These are phyloP conservation scores for Rhyacichthys aspro DNA, from an alignment of 2,797 vertebrate species.

Conservation along the genomic window DNA sequence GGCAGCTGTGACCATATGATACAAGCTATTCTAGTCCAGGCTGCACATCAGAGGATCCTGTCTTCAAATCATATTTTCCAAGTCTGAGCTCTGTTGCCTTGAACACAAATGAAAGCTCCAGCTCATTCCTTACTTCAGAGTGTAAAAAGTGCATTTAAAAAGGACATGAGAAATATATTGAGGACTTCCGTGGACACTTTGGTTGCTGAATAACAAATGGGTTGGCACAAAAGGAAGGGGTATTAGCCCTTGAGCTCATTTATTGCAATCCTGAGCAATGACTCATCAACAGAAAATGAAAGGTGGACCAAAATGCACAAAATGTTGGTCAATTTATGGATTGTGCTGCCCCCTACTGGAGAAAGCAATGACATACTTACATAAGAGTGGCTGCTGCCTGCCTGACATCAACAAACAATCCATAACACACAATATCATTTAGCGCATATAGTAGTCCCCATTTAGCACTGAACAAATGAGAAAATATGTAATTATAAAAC, in stretches of 20 bases:
- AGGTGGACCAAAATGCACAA: slow-evolving; percentile 22
- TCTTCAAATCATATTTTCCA: slow-evolving; percentile 25
- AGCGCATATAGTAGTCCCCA: too few species aligned
- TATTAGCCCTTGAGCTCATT: slow-evolving; percentile 50
- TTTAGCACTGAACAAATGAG: slow-evolving; percentile 29
- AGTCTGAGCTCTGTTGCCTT: background rate
- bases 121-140: background rate
- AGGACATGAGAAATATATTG: slow-evolving; percentile 20
- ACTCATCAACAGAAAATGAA: slow-evolving; percentile 66
- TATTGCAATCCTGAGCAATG: slow-evolving; percentile 57
- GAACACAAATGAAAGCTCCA: slow-evolving; percentile 7
- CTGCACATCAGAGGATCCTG: slow-evolving; percentile 23
- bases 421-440: too few species aligned
- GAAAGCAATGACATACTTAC: slow-evolving; percentile 8
- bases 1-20: slow-evolving; percentile 23
- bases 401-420: too few species aligned
- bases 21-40: slow-evolving; percentile 16
- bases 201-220: slow-evolving; percentile 31
- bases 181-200: slow-evolving; percentile 4
- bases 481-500: slow-evolving; percentile 56
- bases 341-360: slow-evolving; percentile 69
- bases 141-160: background rate
- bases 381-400: slow-evolving; percentile 17
- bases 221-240: slow-evolving; percentile 26
- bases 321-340: slow-evolving; percentile 1